Percentiles rank a stretch among this genome's conserved stretches.
phyloP scores from a whole-genome alignment of 1,140 invertebrate genomes.

The Drosophila subpulchrella region DNA sequence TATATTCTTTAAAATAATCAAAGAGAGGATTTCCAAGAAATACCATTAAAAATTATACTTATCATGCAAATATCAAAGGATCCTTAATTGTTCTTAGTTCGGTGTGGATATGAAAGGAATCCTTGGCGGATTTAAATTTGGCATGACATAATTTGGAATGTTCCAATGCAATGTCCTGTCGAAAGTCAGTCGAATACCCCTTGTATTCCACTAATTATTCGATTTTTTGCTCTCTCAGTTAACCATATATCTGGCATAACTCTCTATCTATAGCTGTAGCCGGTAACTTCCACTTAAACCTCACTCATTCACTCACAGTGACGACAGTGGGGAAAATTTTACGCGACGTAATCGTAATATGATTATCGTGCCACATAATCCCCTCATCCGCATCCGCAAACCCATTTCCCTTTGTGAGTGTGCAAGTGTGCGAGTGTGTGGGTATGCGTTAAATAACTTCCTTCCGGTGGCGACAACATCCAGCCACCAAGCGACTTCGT shows the following conservation, averaged over 20 bases:
- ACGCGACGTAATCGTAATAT: slow-evolving; percentile 82
- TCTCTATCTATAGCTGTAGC: background rate
- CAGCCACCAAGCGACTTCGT: slow-evolving; percentile 2
- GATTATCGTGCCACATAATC: slow-evolving; percentile 78
- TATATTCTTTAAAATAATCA: too few relatives aligned
- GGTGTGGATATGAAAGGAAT: background rate
- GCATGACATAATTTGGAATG: background rate
- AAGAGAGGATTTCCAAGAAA: too few relatives aligned
- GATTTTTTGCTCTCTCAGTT: slow-evolving; percentile 21
- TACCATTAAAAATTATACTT: too few relatives aligned
- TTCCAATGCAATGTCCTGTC: slow-evolving; percentile 21
- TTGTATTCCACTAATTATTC: slow-evolving; percentile 32
- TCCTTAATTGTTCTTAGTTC: too few relatives aligned
- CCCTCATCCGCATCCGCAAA: slow-evolving; percentile 4
- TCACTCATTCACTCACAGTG: slow-evolving; percentile 25
- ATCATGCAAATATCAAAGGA: too few relatives aligned
- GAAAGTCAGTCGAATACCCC: slow-evolving; percentile 13
- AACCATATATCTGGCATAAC: background rate
- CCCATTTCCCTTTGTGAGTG: background rate
- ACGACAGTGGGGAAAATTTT: slow-evolving; percentile 67
- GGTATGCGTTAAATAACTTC: slow-evolving; percentile 79
- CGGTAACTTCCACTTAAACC: slow-evolving; percentile 49
- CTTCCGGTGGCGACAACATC: slow-evolving; percentile 68
- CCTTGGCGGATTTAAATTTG: background rate
- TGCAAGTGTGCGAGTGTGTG: slow-evolving; percentile 34